phyloP scores from a whole-genome alignment of 2,113 vertebrate species.

The Phasianus colchicus region DNA sequence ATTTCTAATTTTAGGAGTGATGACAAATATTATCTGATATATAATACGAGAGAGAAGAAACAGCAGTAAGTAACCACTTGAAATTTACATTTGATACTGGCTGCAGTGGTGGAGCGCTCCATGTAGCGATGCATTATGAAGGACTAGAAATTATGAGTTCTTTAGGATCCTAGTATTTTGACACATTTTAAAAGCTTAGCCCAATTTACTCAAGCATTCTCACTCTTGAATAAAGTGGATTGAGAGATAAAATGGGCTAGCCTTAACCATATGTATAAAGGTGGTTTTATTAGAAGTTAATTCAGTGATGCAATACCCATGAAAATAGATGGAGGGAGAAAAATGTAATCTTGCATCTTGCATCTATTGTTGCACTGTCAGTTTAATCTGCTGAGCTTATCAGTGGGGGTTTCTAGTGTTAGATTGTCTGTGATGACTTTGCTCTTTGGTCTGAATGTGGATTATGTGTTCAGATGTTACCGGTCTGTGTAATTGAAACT shows the following conservation, averaged over 20 bases:
- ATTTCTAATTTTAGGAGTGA: accelerated
- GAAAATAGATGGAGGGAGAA: neutral
- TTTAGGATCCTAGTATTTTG: neutral
- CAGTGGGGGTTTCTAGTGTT: neutral
- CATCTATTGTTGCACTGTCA: neutral
- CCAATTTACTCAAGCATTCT: neutral
- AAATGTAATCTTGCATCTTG: neutral
- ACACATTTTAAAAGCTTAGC: neutral
- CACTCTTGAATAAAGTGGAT: neutral
- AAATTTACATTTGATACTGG: neutral
- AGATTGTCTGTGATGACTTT: neutral
- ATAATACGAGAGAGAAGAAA: neutral
- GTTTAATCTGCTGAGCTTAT: neutral
- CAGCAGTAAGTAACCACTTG: neutral
- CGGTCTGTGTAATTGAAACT: neutral
- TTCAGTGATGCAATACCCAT: neutral
- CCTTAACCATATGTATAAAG: neutral
- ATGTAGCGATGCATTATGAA: neutral
- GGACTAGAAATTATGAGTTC: neutral
- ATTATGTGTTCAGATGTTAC: accelerated
- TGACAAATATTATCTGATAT: neutral
- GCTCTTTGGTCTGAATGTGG: neutral
- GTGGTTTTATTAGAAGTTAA: neutral
- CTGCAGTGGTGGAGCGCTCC: neutral
- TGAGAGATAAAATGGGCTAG: neutral